Base-by-base conservation (phyloP, 2,797 vertebrate genomes). In the Sphenodon punctatus region DNA sequence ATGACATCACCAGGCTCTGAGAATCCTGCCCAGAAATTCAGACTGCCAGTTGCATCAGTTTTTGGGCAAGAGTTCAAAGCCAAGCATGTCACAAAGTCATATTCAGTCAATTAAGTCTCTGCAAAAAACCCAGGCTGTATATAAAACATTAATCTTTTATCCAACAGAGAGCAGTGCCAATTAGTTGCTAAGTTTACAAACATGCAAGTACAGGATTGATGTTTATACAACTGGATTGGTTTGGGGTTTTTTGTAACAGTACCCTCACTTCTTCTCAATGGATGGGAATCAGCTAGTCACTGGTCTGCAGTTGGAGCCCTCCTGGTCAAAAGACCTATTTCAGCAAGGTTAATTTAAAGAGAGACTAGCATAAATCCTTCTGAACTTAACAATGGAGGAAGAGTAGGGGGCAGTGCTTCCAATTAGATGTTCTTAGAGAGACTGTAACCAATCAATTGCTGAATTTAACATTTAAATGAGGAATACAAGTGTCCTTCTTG, bases 41-140 rank as follows among this genome's bases (percentile, higher is more conserved):
- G 43, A 72, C 88, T 82, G 85, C 73, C 83, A 89, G 63, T 86
- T 92, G 80, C 88, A 92, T 88, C 85, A 92, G 76, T 25, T 83
- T 87, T 80, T 87, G 87, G 91, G 87, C 81, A 89, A 51, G 68
- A 77, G 79, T 88, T 91, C 88, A 92, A 92, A 91, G 84, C 59
- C 27, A 75, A 74, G 10, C 60, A 82, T 72, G 85, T 80, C 89
- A 92, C 14, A 70, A 90, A 88, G 77, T 86, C 80, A 78, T 65
- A 46, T 38, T 81, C 84, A 56, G 53, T 64, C 80, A 78, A 80
- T 71, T 74, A 78, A 63, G 27, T 25, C 20, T 77, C 85, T 60
- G 58, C 1, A 1, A 75, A 89, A 88, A 80, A 58, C 56, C 15
- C 68, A 82, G 78, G 27, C 38, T 51, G 42, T 72, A 48, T 19